phyloP scores from a whole-genome alignment of 2,888 invertebrate genomes.

The Drosophila atripex region DNA sequence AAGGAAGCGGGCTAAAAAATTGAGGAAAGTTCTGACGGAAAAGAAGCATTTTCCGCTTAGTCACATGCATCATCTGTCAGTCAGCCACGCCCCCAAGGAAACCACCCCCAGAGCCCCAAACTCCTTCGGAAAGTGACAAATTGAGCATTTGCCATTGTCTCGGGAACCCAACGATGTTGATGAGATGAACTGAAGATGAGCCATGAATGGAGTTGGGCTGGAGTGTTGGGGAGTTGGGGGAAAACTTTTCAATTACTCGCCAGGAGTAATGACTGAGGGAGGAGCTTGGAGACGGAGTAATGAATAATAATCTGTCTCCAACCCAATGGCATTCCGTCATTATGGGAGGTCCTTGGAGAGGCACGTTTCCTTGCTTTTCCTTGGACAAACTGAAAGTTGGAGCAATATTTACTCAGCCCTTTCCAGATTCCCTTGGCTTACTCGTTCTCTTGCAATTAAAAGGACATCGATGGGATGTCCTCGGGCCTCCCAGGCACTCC shows the following conservation, averaged over 20 bases:
- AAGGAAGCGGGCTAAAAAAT: conserved; percentile 1
- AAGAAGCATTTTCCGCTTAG: conserved; percentile 41
- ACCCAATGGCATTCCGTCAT: conserved; percentile 24
- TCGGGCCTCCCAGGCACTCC: conserved; percentile 21
- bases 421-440: conserved; percentile 4
- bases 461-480: conserved; percentile 43
- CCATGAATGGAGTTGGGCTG: conserved; percentile 6
- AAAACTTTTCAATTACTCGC: conserved; percentile 66
- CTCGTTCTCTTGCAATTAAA: conserved; percentile 25
- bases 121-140: conserved; percentile 53
- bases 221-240: conserved; percentile 16
- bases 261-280: conserved; percentile 41
- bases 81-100: conserved; percentile 48
- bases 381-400: conserved; percentile 24
- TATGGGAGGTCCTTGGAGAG: conserved; percentile 19
- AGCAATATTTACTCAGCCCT: conserved; percentile 35
- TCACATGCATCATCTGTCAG: conserved; percentile 54
- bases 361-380: conserved; percentile 25
- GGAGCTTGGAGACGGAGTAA: conserved; percentile 24
- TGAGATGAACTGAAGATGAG: conserved; percentile 37
- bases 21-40: not conserved
- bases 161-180: conserved; percentile 37
- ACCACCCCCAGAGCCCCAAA: conserved; percentile 4
- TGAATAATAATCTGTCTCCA: conserved; percentile 31
- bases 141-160: conserved; percentile 57